These are phyloP conservation scores for Micropterix aruncella DNA, from an alignment of 2,888 invertebrate species.

Conservation along the genomic window DNA sequence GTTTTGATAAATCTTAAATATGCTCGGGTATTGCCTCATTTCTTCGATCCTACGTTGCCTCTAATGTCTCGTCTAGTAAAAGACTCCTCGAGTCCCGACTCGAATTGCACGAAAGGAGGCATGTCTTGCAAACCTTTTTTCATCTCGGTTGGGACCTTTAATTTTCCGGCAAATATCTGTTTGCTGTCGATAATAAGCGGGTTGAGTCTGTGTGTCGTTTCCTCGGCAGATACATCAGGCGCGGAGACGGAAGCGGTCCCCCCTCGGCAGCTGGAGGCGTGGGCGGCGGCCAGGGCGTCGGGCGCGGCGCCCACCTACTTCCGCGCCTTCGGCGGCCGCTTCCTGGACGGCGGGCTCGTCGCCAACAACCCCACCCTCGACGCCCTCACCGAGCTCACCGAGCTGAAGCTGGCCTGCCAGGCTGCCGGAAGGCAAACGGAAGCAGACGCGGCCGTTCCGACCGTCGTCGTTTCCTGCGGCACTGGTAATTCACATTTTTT, in stretches of 20 bases:
- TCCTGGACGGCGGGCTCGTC: constrained; percentile 88
- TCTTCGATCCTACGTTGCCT: no score
- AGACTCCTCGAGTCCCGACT: no score
- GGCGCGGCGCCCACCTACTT: constrained; percentile 99
- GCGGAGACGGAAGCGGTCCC: constrained; percentile 28
- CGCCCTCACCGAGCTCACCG: constrained; percentile 84
- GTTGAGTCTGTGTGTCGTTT: no score
- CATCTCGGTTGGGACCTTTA: no score
- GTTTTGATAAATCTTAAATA: no score
- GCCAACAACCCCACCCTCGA: constrained; percentile 97
- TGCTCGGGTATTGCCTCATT: no score
- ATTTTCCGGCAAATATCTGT: no score
- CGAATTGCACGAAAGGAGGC: no score
- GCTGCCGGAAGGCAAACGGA: constrained; percentile 50
- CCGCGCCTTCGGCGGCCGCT: constrained; percentile 46
- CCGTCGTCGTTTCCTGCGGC: constrained; percentile 33
- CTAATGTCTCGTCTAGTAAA: no score
- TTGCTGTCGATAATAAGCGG: no score
- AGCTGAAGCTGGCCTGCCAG: constrained; percentile 70
- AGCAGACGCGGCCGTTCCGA: constrained; percentile 41
- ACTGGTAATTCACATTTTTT: constrained; percentile 27
- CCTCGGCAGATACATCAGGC: no score
- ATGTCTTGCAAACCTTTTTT: no score
- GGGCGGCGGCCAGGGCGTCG: constrained; percentile 89
- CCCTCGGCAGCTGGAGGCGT: constrained; percentile 45